Evolutionary conservation across 2,888 invertebrate species (phyloP), one percentile per base, ranked within the genome.

Genomic region (Diaperis boleti): DNA sequence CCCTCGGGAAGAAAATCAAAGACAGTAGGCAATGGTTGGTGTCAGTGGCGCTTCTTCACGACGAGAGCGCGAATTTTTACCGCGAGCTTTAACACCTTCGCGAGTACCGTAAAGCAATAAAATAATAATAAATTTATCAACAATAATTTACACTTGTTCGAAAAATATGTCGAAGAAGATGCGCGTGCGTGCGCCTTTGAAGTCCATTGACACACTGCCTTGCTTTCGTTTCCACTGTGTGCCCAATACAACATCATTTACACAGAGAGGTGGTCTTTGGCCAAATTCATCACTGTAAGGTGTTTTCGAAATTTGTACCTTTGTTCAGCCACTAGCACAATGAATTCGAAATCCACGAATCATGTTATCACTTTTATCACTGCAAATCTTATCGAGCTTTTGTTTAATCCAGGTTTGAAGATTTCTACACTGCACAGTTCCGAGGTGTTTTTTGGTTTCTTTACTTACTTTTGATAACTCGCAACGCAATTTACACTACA

Each of bases 201-300:
- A 80, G 76, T 78, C 74, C 78, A 77, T 79, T 83, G 83, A 83
- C 83, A 82, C 75, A 83, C 82, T 83, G 82, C 79, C 83, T 82
- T 81, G 82, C 81, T 83, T 82, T 83, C 82, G 76, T 81, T 81
- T 81, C 76, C 74, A 75, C 79, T 79, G 79, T 80, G 81, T 81
- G 78, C 80, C 73, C 79, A 80, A 79, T 80, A 78, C 74, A 67
- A 77, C 70, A 74, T 75, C 71, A 73, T 78, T 74, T 78, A 79
- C 78, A 78, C 76, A 77, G 78, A 75, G 71, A 76, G 72, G 64
- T 59, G 31, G 47, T 49, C 35, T 14, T 29, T 10, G 18, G 20
- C 35, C 13, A 56, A 37, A 52, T 35, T 20, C 6, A 33, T 20
- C 41, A 31, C 35, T 41, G 11, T 6, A 26, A 54, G 1, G 14